Evolutionary conservation across 2,113 vertebrate species (phyloP).

Genomic region (Glaucomys volans): DNA sequence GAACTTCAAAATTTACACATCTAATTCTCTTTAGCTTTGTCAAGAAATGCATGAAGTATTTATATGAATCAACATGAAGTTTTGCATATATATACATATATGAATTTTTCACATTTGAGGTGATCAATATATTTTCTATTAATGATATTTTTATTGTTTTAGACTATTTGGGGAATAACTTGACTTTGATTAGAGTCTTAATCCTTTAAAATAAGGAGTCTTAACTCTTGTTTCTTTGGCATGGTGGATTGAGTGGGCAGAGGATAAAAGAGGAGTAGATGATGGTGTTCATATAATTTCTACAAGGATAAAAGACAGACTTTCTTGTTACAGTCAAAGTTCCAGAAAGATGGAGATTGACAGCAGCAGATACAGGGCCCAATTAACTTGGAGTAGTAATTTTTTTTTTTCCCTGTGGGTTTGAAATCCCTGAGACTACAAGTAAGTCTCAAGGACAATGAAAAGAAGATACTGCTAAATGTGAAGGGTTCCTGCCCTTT

Average conservation of each 20-base stretch:
- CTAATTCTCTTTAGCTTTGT: neutral
- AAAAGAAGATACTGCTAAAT: neutral
- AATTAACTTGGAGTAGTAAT: neutral
- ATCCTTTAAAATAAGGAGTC: neutral
- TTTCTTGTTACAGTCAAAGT: neutral
- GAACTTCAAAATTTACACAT: neutral
- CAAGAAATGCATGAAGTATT: neutral
- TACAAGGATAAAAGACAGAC: neutral
- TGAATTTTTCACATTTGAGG: neutral
- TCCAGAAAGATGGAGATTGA: neutral
- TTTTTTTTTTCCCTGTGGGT: neutral
- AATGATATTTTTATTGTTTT: neutral
- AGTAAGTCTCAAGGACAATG: neutral
- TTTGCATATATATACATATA: neutral
- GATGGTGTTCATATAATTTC: neutral
- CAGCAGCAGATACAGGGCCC: fast-evolving
- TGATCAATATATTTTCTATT: neutral
- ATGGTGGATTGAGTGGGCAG: neutral
- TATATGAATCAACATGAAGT: neutral
- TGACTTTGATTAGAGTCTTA: neutral
- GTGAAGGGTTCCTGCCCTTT: neutral
- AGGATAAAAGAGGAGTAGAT: neutral
- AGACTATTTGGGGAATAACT: neutral
- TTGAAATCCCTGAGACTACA: neutral
- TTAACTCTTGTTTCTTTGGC: neutral